Base-by-base conservation (phyloP, 2,888 invertebrate genomes). In the Troides helena region DNA sequence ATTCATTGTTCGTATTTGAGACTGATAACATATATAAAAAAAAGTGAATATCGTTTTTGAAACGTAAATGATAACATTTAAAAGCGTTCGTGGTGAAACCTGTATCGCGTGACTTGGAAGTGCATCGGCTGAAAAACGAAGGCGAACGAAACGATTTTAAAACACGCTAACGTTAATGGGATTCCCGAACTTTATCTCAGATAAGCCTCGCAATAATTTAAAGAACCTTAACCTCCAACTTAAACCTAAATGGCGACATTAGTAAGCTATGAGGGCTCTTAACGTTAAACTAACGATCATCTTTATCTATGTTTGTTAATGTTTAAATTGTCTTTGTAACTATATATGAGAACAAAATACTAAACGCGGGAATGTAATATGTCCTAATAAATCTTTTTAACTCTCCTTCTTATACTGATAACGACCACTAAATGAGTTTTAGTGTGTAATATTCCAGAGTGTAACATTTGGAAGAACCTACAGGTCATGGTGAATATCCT, bases 121-220 rank as follows among this genome's bases (percentile, higher is more conserved):
- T 81, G 82, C 79, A 80, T 68, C 71, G 75, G 59, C 75, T 71
- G 62, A 75, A 72, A 67, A 72, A 71, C 58, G 62, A 70, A 30
- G 53, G 71, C 60, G 63, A 78, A 63, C 50, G 67, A 71, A 79
- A 81, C 72, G 77, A 72, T 71, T 64, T 50, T 63, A n/a, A 21
- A 73, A 72, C 83, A 83, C 81, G 83, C 82, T 67, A 83, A 59
- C 71, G 56, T 64, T 76, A 81, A 80, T 81, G 80, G 81, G 74
- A 76, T 78, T 78, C 78, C 72, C 73, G 71, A 76, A 81, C 77
- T 74, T 76, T 66, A 73, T 77, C 75, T 76, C 74, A 73, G 72
- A 23, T 70, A 66, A 74, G 66, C 71, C 69, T 65, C 72, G 71
- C 70, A 65, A 71, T 70, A 56, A 62, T 71, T 72, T 77, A 76